Evolutionary conservation across 2,113 vertebrate genomes (phyloP), one percentile per base, ranked within the genome.

Genomic region (Mobula birostris): DNA sequence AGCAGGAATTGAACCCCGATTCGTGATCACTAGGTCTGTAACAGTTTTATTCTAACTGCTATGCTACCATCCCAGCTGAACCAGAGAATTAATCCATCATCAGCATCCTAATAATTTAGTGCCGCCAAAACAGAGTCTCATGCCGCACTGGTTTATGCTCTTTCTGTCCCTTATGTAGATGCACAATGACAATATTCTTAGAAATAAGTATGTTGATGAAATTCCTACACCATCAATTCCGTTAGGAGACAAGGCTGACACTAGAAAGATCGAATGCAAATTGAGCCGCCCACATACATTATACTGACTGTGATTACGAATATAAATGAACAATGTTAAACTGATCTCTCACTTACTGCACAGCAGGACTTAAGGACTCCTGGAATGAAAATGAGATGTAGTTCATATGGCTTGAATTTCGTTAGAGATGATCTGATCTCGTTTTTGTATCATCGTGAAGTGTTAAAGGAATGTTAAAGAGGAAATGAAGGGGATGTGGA

Each of bases 311-410:
- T n/a, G 61, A 90, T 90, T 90, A 66, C 29, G 61, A 36, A 90
- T 90, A 90, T 90, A 90, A 90, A 68, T 66, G 85, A 90, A 90
- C 61, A 90, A 32, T 68, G 61, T 32, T 66, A 90, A 66, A 63
- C n/a, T 90, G 85, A 90, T 90, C 85, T 90, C 85, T 68, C 61
- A 19, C 61, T 66, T 90, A 90, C 63, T 90, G 29, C 63, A 66
- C 61, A 90, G 14, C 6, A 68, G 61, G 61, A 90, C 66, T 63
- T 63, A 68, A n/a, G 63, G 85, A 68, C 14, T 88, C 58, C 56
- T n/a, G 72, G 61, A 66, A n/a, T 88, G 9, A 29, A 88, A 63
- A 15, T 88, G 58, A 88, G 27, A 92, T 92, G 32, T 27, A 91
- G 24, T 91, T 91, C 68, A 91, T 91, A 68, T 70, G 32, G 32